Evolutionary conservation across 92 coral and sea anemone species (phyloP).

Genomic region (Heliopora coerulea): DNA sequence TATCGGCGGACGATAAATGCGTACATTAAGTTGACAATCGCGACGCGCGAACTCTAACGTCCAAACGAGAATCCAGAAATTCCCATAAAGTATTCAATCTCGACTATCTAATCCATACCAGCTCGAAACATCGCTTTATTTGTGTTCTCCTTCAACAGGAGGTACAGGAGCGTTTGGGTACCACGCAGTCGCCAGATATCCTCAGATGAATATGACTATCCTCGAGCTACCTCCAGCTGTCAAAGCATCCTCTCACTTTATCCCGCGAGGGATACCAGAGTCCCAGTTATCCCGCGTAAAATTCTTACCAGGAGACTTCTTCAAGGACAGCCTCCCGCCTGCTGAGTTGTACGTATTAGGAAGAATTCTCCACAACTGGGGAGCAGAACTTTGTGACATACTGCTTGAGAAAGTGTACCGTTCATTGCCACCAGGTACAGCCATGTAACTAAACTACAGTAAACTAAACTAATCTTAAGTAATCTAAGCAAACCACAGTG

Average conservation of each 20-base stretch:
- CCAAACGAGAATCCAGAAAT: too few relatives aligned
- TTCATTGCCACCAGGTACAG: conserved; percentile 44
- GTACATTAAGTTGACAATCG: too few relatives aligned
- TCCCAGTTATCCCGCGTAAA: conserved; percentile 37
- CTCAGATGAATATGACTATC: conserved; percentile 45
- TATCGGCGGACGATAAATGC: too few relatives aligned
- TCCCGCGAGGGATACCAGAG: conserved; percentile 26
- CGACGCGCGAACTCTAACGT: too few relatives aligned
- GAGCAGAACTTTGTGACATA: conserved; percentile 26
- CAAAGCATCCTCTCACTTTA: conserved; percentile 41
- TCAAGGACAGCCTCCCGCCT: conserved; percentile 42
- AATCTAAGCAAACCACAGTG: too few relatives aligned
- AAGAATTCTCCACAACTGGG: conserved; percentile 48
- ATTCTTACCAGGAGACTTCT: conserved; percentile 48
- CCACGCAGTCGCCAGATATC: conserved; percentile 45
- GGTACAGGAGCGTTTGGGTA: conserved; percentile 49
- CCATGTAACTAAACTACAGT: neutral
- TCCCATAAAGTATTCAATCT: too few relatives aligned
- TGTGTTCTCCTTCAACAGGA: conserved; percentile 13
- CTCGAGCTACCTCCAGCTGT: conserved; percentile 49
- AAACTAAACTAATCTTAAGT: too few relatives aligned
- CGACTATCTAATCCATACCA: too few relatives aligned
- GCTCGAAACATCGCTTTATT: too few relatives aligned
- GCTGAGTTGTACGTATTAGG: conserved; percentile 46
- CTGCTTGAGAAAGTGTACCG: conserved; percentile 34